Evolutionary conservation across 2,797 vertebrate species (phyloP).

Genomic region (Hypotaenidia okinawae): DNA sequence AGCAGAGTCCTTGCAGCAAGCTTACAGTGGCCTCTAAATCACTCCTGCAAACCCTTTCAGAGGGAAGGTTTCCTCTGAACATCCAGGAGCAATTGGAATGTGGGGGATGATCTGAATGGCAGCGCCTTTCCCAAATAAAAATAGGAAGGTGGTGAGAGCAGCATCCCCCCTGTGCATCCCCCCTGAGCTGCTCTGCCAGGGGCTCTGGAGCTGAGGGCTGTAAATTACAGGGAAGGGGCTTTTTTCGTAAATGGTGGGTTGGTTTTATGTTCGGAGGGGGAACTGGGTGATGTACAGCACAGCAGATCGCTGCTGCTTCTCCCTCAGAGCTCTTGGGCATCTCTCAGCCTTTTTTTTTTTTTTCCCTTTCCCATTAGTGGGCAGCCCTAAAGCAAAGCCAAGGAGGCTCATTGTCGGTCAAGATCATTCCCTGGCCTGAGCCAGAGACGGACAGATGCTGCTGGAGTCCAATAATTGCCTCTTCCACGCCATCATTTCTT

Average conservation of each 20-base stretch:
- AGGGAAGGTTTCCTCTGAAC: background rate
- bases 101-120: background rate
- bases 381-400: slow-evolving; percentile 23
- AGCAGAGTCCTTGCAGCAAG: background rate
- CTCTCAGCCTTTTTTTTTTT: background rate
- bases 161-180: background rate
- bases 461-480: background rate
- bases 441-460: background rate
- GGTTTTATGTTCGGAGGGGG: slow-evolving; percentile 32
- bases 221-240: slow-evolving; percentile 8
- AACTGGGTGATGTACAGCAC: slow-evolving; percentile 20
- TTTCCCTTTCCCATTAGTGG: slow-evolving; percentile 1
- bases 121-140: background rate
- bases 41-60: background rate
- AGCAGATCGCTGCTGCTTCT: slow-evolving; percentile 31
- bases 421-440: background rate
- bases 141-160: background rate
- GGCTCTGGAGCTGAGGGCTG: background rate
- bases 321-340: background rate
- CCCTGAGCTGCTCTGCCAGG: background rate
- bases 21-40: background rate
- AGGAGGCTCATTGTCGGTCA: slow-evolving; percentile 28
- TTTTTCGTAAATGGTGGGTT: slow-evolving; percentile 52
- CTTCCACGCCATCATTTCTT: background rate
- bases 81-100: fast-evolving